A percentile compares a stretch with the other conserved stretches of the same genome.
Conservation (phyloP, 2,888 invertebrate genomes). For the Ennomos quercinarius region DNA sequence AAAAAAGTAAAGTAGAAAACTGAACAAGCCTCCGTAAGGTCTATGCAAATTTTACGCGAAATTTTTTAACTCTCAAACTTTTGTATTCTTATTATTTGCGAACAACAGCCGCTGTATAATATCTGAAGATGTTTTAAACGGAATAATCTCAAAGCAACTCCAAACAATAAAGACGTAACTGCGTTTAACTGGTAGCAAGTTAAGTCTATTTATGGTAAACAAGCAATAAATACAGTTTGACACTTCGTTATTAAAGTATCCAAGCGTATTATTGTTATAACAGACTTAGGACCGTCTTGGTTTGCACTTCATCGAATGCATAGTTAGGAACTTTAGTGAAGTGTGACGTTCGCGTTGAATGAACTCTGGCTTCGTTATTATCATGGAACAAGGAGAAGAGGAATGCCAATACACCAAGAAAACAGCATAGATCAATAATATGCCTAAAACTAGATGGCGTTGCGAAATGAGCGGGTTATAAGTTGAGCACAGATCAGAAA, state of each 20-base stretch:
- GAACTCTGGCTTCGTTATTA: not conserved
- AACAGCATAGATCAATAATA: too few relatives aligned
- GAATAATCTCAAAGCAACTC: conserved; percentile 51
- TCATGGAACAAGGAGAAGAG: too few relatives aligned
- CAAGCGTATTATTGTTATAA: conserved; percentile 34
- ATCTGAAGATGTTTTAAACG: conserved; percentile 61
- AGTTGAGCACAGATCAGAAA: too few relatives aligned
- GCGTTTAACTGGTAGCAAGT: conserved; percentile 43
- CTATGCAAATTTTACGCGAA: conserved; percentile 80
- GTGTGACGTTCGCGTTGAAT: conserved; percentile 10
- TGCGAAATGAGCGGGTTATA: too few relatives aligned
- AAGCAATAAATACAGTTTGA: conserved; percentile 34
- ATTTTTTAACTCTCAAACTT: conserved; percentile 74
- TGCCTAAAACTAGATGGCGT: too few relatives aligned
- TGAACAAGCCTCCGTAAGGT: conserved; percentile 68
- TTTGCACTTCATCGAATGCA: conserved; percentile 28
- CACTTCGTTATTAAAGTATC: conserved; percentile 35
- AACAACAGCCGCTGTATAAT: conserved; percentile 63
- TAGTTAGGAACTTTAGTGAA: conserved; percentile 22
- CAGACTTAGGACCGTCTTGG: conserved; percentile 28
- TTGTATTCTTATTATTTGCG: conserved; percentile 77
- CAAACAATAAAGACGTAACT: conserved; percentile 54
- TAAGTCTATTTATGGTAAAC: conserved; percentile 30
- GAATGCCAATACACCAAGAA: too few relatives aligned
- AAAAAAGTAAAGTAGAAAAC: conserved; percentile 71